Base-by-base conservation (phyloP, 2,888 invertebrate species). In the Brachyptera putata region DNA sequence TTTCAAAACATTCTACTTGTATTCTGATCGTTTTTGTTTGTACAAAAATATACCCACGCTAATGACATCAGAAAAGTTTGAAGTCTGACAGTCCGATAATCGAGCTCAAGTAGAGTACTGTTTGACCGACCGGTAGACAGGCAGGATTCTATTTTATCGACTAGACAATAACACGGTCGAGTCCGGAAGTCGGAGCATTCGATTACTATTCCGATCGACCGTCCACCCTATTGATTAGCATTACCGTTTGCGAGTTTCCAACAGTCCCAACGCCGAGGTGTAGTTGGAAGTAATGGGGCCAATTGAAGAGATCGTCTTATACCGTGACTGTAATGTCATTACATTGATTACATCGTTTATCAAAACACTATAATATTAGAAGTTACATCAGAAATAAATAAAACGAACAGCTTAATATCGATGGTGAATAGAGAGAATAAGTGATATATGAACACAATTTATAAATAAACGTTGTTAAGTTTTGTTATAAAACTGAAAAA, bases 281-380 rank as follows among this genome's bases (percentile, higher is more conserved):
- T 7, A 5, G 34, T 7, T 11, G 34, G 34, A 30, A 30, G 7
- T 5, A 5, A 11, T 7, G 34, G 11, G 34, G 34, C 7, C 34
- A 5, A 11, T 11, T 30, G 34, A 11, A 5, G 34, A 5, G 34
- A 5, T 30, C 11, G 5, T 5, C 18, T 5, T 7, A 16, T 39
- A 41, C 41, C 41, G 41, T 41, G 41, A 41, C 41, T 9, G 9
- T 13, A 16, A 2, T 3, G 41, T 41, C 41, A 41, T 41, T 41
- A 41, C 41, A 13, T 41, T 41, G 41, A 41, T 41, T 41, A 21
- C 41, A 2, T 13, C 41, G 41, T 41, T 41, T 41, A 41, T 41
- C 41, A 41, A 21, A 18, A 18, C 16, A 3, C 2, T 9, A 16
- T 9, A 3, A 13, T 14, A 16, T 13, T 14, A n/a, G n/a, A 5